Percentiles rank a stretch among this genome's conserved stretches.
Conservation (phyloP, 2,888 invertebrate species). For the Drosophila histrio region DNA sequence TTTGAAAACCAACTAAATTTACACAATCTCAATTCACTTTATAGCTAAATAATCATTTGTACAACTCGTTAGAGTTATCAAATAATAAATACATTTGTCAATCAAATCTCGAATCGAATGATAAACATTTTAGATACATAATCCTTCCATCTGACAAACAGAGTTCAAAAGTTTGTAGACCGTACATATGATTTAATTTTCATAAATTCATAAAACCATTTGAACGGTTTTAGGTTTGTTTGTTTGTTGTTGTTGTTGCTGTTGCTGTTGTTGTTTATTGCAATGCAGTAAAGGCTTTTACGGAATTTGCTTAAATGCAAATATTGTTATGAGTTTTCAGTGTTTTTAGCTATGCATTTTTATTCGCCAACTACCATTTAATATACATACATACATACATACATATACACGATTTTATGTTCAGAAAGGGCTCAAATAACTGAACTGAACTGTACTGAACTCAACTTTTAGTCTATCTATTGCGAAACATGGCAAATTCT, state of each 20-base stretch:
- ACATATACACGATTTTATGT: slow-evolving; percentile 31
- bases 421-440: slow-evolving; percentile 10
- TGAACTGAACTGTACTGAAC: slow-evolving; percentile 4
- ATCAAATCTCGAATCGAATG: slow-evolving; percentile 24
- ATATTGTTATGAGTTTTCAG: slow-evolving; percentile 28
- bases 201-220: slow-evolving; percentile 51
- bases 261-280: too few species aligned
- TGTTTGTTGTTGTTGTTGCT: slow-evolving; percentile 5
- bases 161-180: slow-evolving; percentile 25
- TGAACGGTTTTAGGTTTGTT: slow-evolving; percentile 11
- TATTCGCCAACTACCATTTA: slow-evolving; percentile 49
- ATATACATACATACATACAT: slow-evolving; percentile 21
- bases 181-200: slow-evolving; percentile 57
- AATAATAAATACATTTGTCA: slow-evolving; percentile 12
- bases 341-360: slow-evolving; percentile 48
- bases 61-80: slow-evolving; percentile 13
- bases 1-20: background rate
- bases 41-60: background rate
- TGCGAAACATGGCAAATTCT: slow-evolving; percentile 48
- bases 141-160: background rate
- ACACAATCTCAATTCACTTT: background rate
- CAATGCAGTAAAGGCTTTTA: slow-evolving; percentile 24
- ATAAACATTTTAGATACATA: slow-evolving; percentile 18
- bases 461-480: slow-evolving; percentile 20
- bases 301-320: slow-evolving; percentile 45